These are phyloP conservation scores for Atethmia centrago DNA, from an alignment of 2,888 invertebrate genomes.

Conservation along the genomic window DNA sequence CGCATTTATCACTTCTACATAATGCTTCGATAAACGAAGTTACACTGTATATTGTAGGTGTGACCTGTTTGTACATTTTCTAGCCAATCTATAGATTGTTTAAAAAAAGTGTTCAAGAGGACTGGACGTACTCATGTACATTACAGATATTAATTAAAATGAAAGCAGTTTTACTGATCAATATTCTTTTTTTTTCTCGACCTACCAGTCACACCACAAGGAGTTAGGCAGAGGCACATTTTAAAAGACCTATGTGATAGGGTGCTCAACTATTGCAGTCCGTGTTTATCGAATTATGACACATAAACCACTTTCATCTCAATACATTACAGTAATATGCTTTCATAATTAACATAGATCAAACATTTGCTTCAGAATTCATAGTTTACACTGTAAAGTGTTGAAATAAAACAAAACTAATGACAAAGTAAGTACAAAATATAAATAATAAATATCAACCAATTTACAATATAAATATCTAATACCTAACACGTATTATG, in stretches of 20 bases:
- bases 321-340: not conserved
- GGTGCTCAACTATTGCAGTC: not conserved
- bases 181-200: not conserved
- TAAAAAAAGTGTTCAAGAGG: constrained; percentile 1
- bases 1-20: constrained; percentile 13
- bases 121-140: not conserved
- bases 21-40: constrained; percentile 13
- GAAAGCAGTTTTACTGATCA: constrained; percentile 19
- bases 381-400: constrained; percentile 22
- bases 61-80: constrained; percentile 49
- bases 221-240: not conserved
- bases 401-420: constrained; percentile 12
- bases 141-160: constrained; percentile 10
- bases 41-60: constrained; percentile 14
- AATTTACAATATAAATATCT: constrained; percentile 44
- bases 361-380: constrained; percentile 10
- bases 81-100: constrained; percentile 19
- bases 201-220: not conserved
- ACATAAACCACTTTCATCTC: constrained; percentile 35
- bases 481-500: constrained; percentile 42
- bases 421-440: constrained; percentile 53
- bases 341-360: not conserved
- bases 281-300: not conserved
- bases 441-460: constrained; percentile 57
- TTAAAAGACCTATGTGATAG: not conserved